Evolutionary conservation across 2,797 vertebrate species (phyloP), one percentile per base, ranked within the genome.

Genomic region (Mallotus villosus): DNA sequence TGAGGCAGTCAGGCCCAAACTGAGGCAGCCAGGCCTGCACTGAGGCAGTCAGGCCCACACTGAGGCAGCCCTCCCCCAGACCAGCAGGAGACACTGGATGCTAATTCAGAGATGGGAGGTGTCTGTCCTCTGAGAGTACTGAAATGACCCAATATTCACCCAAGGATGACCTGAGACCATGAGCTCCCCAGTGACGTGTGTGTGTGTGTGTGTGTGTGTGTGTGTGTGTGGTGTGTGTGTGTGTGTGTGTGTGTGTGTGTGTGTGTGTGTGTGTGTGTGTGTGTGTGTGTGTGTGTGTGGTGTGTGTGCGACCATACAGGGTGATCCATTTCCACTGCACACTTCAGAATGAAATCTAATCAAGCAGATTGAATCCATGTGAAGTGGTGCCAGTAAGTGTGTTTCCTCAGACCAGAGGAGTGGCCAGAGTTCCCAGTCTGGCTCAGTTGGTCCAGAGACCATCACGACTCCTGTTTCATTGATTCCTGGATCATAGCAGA

Each of bases 391-490:
- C 81, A 81, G 82, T 82, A 85, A 87, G 72, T 72, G 84, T 80
- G 81, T 85, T 86, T 83, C 80, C 79, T 65, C 83, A 88, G 86
- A 89, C 77, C 79, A 62, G n/a, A n/a, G n/a, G n/a, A n/a, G n/a
- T n/a, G n/a, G n/a, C n/a, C n/a, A n/a, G 68, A 84, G 59, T 72
- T 82, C 82, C 78, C 79, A 81, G 71, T 74, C 72, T 19, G 68
- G 79, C 80, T 79, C 76, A 82, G 79, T 61, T 21, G 14, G 71
- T 57, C 78, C 75, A 78, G 66, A 81, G 75, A 77, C 83, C 80
- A 79, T 74, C 74, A 67, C 49, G 73, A 81, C 78, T 84, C 82
- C 74, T 71, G 81, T 81, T 29, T 55, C 86, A 89, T 87, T 74
- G 86, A 89, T 89, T 86, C 80, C 78, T 74, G 72, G 76, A 80